Conservation (phyloP, 2,113 vertebrate genomes). For the Copsychus sechellarum region DNA sequence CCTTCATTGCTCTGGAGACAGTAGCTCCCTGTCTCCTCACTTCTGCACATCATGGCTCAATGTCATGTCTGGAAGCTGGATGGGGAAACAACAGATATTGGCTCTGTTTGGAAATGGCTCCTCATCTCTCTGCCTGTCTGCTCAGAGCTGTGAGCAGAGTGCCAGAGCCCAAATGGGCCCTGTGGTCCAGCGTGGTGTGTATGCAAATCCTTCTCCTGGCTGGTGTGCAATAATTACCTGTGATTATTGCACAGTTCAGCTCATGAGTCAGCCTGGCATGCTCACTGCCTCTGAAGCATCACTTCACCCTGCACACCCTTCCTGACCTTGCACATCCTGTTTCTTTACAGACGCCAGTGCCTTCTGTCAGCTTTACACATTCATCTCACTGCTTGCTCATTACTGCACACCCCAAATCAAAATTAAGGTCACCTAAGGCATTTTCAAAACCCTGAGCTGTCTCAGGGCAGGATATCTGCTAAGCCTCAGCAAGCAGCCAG, state of each 20-base stretch:
- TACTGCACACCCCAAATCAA: slow-evolving; percentile 4
- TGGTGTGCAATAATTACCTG: slow-evolving; percentile 35
- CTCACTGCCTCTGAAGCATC: background rate
- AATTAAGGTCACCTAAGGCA: slow-evolving; percentile 13
- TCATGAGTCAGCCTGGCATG: slow-evolving; percentile 21
- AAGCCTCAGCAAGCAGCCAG: background rate
- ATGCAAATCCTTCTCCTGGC: slow-evolving; percentile 1
- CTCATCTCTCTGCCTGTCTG: background rate
- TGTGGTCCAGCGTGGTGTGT: background rate
- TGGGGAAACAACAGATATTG: background rate
- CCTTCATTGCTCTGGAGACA: background rate
- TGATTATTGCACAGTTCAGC: slow-evolving; percentile 61
- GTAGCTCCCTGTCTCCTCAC: background rate
- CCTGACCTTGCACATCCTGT: slow-evolving; percentile 21
- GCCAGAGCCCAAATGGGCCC: background rate
- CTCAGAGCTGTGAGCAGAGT: background rate
- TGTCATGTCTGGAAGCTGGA: background rate
- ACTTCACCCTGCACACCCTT: background rate
- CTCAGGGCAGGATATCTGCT: background rate
- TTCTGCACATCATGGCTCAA: background rate
- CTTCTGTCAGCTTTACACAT: slow-evolving; percentile 5
- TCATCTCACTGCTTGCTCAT: background rate
- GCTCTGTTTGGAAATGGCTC: background rate
- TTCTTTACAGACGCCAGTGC: background rate
- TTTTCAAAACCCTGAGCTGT: background rate